Conservation (phyloP, 2,797 vertebrate genomes). For the Toxotes lorentzi region DNA sequence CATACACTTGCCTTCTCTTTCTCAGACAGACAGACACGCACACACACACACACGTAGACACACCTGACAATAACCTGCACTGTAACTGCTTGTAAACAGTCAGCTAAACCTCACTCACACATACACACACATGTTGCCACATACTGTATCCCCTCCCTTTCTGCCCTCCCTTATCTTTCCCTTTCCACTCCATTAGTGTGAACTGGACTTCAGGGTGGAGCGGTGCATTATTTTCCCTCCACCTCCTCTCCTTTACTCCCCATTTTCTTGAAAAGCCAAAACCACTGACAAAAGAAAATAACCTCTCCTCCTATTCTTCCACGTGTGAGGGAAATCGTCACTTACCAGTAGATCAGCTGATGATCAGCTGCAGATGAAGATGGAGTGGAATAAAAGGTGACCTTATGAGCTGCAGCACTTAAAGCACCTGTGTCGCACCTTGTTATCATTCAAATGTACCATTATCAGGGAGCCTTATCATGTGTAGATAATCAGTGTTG, state of each 20-base stretch:
- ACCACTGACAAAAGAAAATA: constrained; percentile 43
- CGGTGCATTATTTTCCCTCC: constrained; percentile 16
- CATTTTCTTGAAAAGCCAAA: constrained; percentile 42
- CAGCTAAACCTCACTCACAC: constrained; percentile 12
- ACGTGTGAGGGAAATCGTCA: constrained; percentile 51
- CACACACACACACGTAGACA: constrained; percentile 11
- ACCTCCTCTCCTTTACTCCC: constrained; percentile 1
- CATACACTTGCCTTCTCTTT: constrained; percentile 23
- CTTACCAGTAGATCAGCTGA: constrained; percentile 63
- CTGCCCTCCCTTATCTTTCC: constrained; percentile 27
- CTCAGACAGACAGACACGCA: neutral
- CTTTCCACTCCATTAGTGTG: constrained; percentile 29
- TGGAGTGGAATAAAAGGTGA: constrained; percentile 47
- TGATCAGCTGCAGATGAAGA: too few species aligned
- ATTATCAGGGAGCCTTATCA: constrained; percentile 17
- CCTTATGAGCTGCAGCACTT: neutral
- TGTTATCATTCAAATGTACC: constrained; percentile 29
- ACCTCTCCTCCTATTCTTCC: constrained; percentile 40
- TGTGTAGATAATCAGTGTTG: constrained; percentile 8
- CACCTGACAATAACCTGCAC: constrained; percentile 32
- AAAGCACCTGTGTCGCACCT: constrained; percentile 18
- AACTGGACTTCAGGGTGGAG: constrained; percentile 38
- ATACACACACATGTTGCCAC: neutral
- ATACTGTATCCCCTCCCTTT: neutral
- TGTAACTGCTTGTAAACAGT: constrained; percentile 21